A percentile compares a stretch with the other conserved stretches of the same genome.
These are phyloP conservation scores for Euproctis similis DNA, from an alignment of 2,888 invertebrate genomes.

Conservation along the genomic window DNA sequence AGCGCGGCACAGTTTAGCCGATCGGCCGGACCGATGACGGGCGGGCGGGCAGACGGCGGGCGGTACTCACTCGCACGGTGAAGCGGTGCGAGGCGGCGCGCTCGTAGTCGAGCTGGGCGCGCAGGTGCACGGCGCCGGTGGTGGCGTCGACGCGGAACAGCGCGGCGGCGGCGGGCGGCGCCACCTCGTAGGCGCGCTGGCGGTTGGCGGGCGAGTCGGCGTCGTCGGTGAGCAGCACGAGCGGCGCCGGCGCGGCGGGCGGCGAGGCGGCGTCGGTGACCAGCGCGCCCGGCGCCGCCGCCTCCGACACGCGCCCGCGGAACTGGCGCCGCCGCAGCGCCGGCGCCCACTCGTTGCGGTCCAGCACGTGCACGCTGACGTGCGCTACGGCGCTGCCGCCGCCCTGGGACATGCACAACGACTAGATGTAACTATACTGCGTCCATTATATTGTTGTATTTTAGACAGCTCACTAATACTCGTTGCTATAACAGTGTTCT, in stretches of 20 bases:
- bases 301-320: constrained; percentile 85
- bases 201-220: constrained; percentile 91
- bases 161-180: constrained; percentile 84
- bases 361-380: constrained; percentile 89
- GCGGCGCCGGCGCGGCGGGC: constrained; percentile 68
- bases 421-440: no score
- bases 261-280: constrained; percentile 52
- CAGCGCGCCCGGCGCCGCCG: constrained; percentile 83
- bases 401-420: constrained; percentile 35
- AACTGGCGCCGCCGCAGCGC: constrained; percentile 80
- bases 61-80: constrained; percentile 89
- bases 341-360: constrained; percentile 91
- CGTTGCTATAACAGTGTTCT: no score
- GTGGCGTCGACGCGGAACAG: constrained; percentile 91
- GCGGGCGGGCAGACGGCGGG: no score
- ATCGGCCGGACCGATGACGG: no score
- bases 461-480: no score
- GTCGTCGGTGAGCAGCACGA: constrained; percentile 90
- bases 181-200: constrained; percentile 88
- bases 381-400: constrained; percentile 81
- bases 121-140: constrained; percentile 89
- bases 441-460: no score
- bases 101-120: constrained; percentile 88
- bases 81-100: constrained; percentile 81
- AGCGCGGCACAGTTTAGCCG: no score